These are phyloP conservation scores for Collichthys lucidus DNA, from an alignment of 2,113 vertebrate genomes.

Conservation along the genomic window DNA sequence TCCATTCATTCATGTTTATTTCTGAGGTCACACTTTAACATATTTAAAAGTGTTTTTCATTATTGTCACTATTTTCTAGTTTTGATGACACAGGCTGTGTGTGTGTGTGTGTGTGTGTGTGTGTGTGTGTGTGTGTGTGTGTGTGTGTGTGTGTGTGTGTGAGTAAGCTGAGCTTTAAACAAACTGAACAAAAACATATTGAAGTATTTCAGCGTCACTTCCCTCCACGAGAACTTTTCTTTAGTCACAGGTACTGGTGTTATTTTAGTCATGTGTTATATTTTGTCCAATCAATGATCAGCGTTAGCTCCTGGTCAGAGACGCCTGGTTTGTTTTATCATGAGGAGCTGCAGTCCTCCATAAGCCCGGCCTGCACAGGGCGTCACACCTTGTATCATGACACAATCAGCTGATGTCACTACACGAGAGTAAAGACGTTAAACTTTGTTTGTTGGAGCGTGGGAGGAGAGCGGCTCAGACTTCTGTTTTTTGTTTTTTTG, in stretches of 20 bases:
- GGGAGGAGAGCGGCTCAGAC: slow-evolving; percentile 70
- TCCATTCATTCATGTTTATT: too few relatives aligned
- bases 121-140: too few relatives aligned
- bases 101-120: too few relatives aligned
- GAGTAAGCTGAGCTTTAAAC: not conserved
- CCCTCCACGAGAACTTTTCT: not conserved
- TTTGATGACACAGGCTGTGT: too few relatives aligned
- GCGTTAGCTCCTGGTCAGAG: not conserved
- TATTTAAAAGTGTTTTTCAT: too few relatives aligned
- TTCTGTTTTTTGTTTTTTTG: slow-evolving; percentile 73
- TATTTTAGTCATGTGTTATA: slow-evolving; percentile 11
- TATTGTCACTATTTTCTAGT: too few relatives aligned
- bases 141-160: too few relatives aligned
- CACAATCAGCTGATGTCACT: slow-evolving; percentile 83
- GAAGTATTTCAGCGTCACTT: not conserved
- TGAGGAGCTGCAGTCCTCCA: not conserved
- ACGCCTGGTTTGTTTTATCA: slow-evolving; percentile 1
- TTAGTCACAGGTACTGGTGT: not conserved
- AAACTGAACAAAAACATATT: not conserved
- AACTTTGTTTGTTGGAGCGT: slow-evolving; percentile 56
- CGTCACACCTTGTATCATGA: slow-evolving; percentile 76
- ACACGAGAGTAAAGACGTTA: slow-evolving; percentile 82
- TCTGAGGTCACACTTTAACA: too few relatives aligned
- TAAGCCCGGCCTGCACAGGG: not conserved
- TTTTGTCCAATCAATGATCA: slow-evolving; percentile 17